A percentile compares a stretch with the other conserved stretches of the same genome.
phyloP scores from a whole-genome alignment of 1,140 invertebrate genomes.

The Hesperophylax magnus region DNA sequence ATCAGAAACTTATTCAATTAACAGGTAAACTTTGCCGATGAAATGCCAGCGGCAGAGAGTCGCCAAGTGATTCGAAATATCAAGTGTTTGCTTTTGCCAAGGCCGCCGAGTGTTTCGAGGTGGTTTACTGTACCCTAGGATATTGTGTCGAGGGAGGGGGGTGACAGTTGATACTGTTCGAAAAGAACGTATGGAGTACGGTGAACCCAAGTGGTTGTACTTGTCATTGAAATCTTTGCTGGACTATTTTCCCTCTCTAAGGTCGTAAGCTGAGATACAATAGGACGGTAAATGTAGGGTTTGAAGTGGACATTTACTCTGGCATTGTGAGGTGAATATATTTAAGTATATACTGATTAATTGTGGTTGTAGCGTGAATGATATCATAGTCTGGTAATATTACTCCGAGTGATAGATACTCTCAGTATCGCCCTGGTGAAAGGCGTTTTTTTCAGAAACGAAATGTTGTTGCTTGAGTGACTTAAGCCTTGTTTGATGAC shows the following conservation, averaged over 20 bases:
- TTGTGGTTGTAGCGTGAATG: too few species aligned
- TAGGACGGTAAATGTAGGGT: too few species aligned
- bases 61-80: conserved; percentile 1
- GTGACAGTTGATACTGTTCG: neutral
- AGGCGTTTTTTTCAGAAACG: too few species aligned
- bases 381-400: too few species aligned
- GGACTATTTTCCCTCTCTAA: neutral
- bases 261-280: neutral
- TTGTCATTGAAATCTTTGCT: conserved; percentile 24
- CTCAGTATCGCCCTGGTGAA: too few species aligned
- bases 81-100: conserved; percentile 32
- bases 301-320: too few species aligned
- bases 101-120: conserved; percentile 44
- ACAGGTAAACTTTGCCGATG: neutral
- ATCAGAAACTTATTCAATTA: neutral
- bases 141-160: neutral
- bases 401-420: too few species aligned
- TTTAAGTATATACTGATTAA: too few species aligned
- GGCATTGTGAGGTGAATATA: too few species aligned
- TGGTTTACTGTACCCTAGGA: conserved; percentile 42
- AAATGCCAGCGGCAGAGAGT: neutral
- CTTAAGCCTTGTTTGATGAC: too few species aligned
- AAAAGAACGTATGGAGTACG: conserved; percentile 4
- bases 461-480: too few species aligned
- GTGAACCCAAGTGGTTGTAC: conserved; percentile 28